Evolutionary conservation across 2,888 invertebrate genomes (phyloP).

Genomic region (Rhodophaea formosa): DNA sequence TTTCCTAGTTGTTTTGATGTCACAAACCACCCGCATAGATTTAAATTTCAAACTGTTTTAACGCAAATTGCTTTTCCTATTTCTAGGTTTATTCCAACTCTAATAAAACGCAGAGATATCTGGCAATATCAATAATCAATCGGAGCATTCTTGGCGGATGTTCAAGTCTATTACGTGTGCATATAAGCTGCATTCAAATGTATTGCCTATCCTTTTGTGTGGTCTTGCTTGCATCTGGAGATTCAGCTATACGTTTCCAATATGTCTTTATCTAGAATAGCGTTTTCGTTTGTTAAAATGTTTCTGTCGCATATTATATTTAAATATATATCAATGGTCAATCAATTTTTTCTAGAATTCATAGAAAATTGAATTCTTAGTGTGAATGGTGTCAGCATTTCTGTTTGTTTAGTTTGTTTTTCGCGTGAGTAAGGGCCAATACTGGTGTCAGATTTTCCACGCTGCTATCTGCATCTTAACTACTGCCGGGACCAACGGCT

Average conservation of each 20-base stretch:
- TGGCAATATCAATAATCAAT: conserved; percentile 79
- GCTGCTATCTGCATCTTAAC: too few relatives aligned
- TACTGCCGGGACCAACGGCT: too few relatives aligned
- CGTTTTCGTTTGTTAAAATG: conserved; percentile 16
- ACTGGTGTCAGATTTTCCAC: too few relatives aligned
- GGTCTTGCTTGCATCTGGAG: conserved; percentile 35
- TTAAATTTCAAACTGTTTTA: too few relatives aligned
- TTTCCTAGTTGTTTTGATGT: too few relatives aligned
- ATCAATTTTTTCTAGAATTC: too few relatives aligned
- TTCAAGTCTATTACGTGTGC: conserved; percentile 74
- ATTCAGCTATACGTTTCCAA: conserved; percentile 26
- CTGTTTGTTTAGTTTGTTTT: too few relatives aligned
- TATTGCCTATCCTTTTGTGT: conserved; percentile 48
- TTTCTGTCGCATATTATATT: not conserved
- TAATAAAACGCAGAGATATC: conserved; percentile 7
- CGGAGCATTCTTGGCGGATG: conserved; percentile 75
- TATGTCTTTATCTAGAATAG: conserved; percentile 19
- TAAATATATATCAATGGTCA: too few relatives aligned
- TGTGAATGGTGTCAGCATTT: too few relatives aligned
- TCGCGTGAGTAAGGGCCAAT: too few relatives aligned
- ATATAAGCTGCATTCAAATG: conserved; percentile 48
- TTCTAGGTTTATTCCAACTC: not conserved
- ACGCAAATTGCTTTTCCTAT: not conserved
- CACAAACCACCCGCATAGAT: too few relatives aligned
- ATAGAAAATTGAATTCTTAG: too few relatives aligned